These are phyloP conservation scores for Sciurus vulgaris DNA, from an alignment of 2,797 vertebrate species.

Conservation along the genomic window DNA sequence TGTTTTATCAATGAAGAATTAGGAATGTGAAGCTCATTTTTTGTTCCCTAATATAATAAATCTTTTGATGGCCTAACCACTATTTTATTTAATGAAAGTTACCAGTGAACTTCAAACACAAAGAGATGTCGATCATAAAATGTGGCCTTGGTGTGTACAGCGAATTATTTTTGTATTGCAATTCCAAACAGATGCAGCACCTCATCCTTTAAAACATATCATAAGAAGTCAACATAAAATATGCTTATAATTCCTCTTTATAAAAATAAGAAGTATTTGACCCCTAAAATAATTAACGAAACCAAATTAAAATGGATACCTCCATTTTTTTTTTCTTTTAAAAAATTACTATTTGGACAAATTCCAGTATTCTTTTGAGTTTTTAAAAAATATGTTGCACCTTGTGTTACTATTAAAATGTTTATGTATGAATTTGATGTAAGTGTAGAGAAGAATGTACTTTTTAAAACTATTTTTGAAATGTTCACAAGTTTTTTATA, in stretches of 20 bases:
- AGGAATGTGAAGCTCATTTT: neutral
- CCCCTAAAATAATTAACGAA: neutral
- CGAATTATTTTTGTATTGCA: neutral
- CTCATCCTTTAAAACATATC: neutral
- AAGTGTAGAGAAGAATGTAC: neutral
- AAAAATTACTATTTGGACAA: neutral
- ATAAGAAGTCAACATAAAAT: neutral
- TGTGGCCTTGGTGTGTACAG: neutral
- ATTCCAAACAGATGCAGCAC: neutral
- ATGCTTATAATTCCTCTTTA: neutral
- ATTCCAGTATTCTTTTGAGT: neutral
- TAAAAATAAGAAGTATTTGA: neutral
- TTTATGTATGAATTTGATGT: neutral
- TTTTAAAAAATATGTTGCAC: neutral
- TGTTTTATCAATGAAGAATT: neutral
- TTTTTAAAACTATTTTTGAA: too few relatives aligned
- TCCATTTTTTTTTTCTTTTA: neutral
- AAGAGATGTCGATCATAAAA: neutral
- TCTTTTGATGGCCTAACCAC: slow-evolving; percentile 14
- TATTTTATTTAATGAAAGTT: slow-evolving; percentile 1
- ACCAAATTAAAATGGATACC: neutral
- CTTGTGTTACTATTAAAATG: neutral
- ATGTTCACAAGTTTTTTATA: too few relatives aligned
- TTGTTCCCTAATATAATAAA: neutral
- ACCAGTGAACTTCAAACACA: neutral